Base-by-base conservation (phyloP, 2,888 invertebrate species). In the Entomobrya proxima region DNA sequence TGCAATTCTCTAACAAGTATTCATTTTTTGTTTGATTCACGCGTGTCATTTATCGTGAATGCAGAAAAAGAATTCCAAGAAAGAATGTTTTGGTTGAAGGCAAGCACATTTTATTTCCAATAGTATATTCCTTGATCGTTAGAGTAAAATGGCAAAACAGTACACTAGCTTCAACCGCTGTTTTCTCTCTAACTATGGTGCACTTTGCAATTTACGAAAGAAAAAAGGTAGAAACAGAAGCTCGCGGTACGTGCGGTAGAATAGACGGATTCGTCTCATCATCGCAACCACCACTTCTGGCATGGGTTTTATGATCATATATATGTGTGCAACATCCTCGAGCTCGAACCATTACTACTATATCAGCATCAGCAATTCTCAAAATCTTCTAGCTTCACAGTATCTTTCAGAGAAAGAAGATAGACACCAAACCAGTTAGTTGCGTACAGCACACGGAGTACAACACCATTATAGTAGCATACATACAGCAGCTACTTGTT, bases 1-100 rank as follows among this genome's bases (percentile, higher is more conserved):
- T 78, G 15, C 67, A 83, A 52, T 64, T 76, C 82, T 55, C 83
- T 83, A 83, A 83, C 83, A 83, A 83, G 83, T 55, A 37, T 18
- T 24, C 58, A 13, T 72, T 6, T 79, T 74, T 74, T 18, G 13
- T 52, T 6, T 52, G 44, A 69, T 69, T 69, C 15, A 72, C 11
- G 30, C 44, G 18, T 61, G 44, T 64, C 64, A 32, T 32, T 64
- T 24, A 15, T 24, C 44, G 24, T 44, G 15, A 40, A 69, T n/a
- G 15, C 13, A 27, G 21, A 11, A 4, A 55, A 18, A 11, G 18
- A 21, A 21, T 9, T 55, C 15, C 21, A 69, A 40, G 44, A 37
- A 21, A 37, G 24, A 40, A 67, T 24, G 35, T 35, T 2, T n/a
- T n/a, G n/a, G n/a, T n/a, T n/a, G n/a, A n/a, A n/a, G n/a, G n/a